These are phyloP conservation scores for Corapipo altera DNA, from an alignment of 2,113 vertebrate species.

Conservation along the genomic window DNA sequence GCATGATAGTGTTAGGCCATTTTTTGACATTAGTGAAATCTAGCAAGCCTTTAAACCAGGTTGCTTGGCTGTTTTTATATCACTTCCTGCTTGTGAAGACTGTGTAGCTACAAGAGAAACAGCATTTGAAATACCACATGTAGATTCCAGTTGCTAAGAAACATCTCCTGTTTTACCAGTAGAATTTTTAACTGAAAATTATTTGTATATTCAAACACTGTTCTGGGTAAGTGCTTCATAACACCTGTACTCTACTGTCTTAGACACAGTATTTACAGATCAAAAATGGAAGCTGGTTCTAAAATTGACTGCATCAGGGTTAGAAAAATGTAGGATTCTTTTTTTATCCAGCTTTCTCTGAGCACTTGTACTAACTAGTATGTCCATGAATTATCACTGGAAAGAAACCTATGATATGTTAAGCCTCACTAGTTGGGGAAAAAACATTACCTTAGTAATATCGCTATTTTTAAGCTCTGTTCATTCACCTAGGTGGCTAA, in stretches of 20 bases:
- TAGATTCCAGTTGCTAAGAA: constrained; percentile 15
- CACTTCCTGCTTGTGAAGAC: background rate
- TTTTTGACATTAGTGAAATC: background rate
- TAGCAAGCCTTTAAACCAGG: background rate
- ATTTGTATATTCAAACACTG: background rate
- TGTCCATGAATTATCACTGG: background rate
- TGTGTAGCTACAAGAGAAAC: background rate
- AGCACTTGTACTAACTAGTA: background rate
- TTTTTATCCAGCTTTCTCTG: background rate
- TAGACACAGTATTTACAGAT: background rate
- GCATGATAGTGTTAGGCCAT: background rate
- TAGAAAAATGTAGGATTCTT: background rate
- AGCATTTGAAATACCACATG: background rate
- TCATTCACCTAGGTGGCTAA: background rate
- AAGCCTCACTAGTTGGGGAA: background rate
- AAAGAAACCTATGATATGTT: background rate
- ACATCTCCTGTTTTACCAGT: background rate
- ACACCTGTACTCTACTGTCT: background rate
- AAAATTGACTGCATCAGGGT: background rate
- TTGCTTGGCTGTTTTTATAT: background rate
- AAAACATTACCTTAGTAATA: background rate
- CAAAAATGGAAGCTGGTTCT: background rate
- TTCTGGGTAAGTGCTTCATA: background rate
- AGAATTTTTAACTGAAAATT: background rate
- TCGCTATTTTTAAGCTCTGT: background rate